Conservation (phyloP, 2,888 invertebrate species). For the Metallyticus violacea region DNA sequence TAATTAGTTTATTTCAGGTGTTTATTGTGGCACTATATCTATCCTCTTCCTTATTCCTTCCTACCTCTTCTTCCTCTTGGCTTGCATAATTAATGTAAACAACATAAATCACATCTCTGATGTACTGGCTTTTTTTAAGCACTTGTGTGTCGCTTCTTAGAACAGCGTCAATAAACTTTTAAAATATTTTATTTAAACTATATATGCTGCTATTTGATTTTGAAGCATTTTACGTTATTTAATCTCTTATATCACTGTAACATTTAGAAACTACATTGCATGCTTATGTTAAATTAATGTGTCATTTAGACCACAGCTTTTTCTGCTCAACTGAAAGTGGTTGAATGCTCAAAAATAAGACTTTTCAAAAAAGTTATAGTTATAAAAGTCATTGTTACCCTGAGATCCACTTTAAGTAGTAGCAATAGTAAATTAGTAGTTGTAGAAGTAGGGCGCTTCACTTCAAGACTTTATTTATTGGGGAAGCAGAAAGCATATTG, state of each 20-base stretch:
- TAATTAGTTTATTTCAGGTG: background rate
- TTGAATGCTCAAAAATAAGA: background rate
- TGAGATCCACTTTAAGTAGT: too few relatives aligned
- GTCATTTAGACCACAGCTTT: background rate
- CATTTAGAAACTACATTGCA: background rate
- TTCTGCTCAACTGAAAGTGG: background rate
- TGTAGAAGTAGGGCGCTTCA: too few relatives aligned
- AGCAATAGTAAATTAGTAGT: too few relatives aligned
- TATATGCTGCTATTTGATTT: background rate
- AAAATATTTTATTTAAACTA: background rate
- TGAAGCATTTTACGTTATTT: background rate
- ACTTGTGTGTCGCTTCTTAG: background rate
- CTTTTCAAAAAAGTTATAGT: background rate
- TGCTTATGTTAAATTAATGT: background rate
- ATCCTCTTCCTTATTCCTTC: background rate
- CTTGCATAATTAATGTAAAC: background rate
- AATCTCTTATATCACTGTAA: background rate
- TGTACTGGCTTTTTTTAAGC: background rate
- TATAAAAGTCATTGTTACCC: background rate
- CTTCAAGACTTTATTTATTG: too few relatives aligned
- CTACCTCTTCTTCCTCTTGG: background rate
- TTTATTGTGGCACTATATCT: background rate
- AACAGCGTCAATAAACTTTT: background rate
- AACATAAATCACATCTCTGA: background rate
- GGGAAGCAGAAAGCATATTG: too few relatives aligned